These are phyloP conservation scores for Leptinotarsa defecta DNA, from an alignment of 1,140 invertebrate genomes.

Conservation along the genomic window DNA sequence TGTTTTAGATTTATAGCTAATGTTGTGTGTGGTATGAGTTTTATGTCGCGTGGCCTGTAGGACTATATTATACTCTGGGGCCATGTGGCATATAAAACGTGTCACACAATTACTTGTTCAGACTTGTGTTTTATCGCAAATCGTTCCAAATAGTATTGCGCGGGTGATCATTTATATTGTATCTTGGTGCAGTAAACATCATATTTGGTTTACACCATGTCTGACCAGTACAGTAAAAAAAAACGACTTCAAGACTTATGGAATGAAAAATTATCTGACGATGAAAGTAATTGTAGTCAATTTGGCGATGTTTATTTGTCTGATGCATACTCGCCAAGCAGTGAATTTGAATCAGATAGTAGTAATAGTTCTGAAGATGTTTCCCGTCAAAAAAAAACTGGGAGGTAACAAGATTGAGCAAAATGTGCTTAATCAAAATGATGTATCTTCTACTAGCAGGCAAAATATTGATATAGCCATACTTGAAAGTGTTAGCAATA, in stretches of 20 bases:
- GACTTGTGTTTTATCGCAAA: background rate
- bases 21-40: too few species aligned
- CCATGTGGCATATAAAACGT: too few species aligned
- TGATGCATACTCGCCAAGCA: background rate
- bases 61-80: too few species aligned
- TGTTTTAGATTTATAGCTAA: too few species aligned
- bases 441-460: background rate
- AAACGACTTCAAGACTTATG: slow-evolving; percentile 3
- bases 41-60: too few species aligned
- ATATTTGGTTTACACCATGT: background rate
- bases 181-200: background rate
- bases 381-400: background rate
- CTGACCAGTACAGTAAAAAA: background rate
- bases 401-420: background rate
- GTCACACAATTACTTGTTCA: background rate
- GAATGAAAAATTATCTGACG: too few species aligned
- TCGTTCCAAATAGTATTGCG: background rate
- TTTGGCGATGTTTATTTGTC: too few species aligned
- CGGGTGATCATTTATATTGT: background rate
- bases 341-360: background rate
- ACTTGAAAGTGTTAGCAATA: too few species aligned
- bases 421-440: background rate
- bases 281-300: too few species aligned
- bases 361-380: background rate
- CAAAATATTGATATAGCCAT: background rate